Evolutionary conservation across 2,797 vertebrate genomes (phyloP).

Genomic region (Pangasius macronema): DNA sequence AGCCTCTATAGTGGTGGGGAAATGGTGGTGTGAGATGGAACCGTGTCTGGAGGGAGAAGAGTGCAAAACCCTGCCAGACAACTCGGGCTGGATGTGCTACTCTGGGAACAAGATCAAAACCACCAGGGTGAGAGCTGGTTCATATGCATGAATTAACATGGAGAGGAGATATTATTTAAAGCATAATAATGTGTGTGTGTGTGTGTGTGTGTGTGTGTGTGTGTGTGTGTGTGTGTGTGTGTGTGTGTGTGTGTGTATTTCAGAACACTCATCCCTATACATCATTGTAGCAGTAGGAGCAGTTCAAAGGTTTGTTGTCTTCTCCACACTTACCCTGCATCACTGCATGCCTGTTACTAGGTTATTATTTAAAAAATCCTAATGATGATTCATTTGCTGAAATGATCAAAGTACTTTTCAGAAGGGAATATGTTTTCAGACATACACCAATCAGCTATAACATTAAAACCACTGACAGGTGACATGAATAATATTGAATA

Average conservation of each 20-base stretch:
- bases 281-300: constrained; percentile 62
- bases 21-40: constrained; percentile 99
- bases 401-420: background rate
- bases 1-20: constrained; percentile 90
- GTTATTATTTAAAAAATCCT: background rate
- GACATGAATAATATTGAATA: background rate
- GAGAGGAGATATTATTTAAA: constrained; percentile 21
- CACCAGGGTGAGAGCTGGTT: constrained; percentile 90
- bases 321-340: background rate
- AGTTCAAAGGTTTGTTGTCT: constrained; percentile 48
- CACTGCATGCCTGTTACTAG: background rate
- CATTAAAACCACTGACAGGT: background rate
- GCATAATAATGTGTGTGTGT: background rate
- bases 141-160: constrained; percentile 24
- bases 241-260: constrained; percentile 46
- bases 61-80: constrained; percentile 98
- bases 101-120: constrained; percentile 99
- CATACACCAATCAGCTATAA: background rate
- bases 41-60: constrained; percentile 99
- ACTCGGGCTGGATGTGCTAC: constrained; percentile 99
- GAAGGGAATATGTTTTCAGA: background rate
- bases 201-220: constrained; percentile 12
- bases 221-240: constrained; percentile 18
- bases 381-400: constrained; percentile 14
- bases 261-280: constrained; percentile 82